These are phyloP conservation scores for Disparrhopalites patrizii DNA, from an alignment of 2,888 invertebrate genomes.

Conservation along the genomic window DNA sequence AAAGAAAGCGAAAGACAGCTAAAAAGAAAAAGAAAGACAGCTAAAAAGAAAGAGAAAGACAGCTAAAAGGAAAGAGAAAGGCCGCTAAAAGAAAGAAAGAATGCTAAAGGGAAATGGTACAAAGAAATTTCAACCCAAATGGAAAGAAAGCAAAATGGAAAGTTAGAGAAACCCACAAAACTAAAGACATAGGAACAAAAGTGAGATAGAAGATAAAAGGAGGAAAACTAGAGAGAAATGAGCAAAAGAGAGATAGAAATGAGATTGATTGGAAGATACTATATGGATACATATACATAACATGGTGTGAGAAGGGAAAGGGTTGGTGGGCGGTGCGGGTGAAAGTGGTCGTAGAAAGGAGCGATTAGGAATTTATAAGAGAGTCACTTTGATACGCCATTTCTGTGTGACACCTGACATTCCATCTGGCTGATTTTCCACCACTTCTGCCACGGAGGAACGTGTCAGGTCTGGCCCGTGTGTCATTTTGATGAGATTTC, in stretches of 20 bases:
- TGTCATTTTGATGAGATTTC: slow-evolving; percentile 32
- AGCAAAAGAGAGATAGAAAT: background rate
- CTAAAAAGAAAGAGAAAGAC: no score
- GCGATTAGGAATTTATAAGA: slow-evolving; percentile 33
- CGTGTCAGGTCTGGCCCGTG: slow-evolving; percentile 22
- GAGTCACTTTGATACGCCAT: slow-evolving; percentile 37
- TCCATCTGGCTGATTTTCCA: slow-evolving; percentile 27
- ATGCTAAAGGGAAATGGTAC: background rate
- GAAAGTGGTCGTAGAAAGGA: slow-evolving; percentile 15
- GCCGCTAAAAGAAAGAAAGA: background rate
- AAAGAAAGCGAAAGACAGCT: background rate
- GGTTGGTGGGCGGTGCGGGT: no score
- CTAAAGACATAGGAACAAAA: background rate
- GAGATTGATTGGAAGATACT: background rate
- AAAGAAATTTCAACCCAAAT: background rate
- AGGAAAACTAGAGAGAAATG: background rate
- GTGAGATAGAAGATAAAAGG: background rate
- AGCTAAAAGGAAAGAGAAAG: background rate
- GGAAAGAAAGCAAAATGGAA: background rate
- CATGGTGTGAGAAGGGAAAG: no score
- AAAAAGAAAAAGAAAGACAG: no score
- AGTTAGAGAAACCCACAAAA: background rate
- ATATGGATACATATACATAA: no score
- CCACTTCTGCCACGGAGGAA: slow-evolving; percentile 21
- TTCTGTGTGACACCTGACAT: slow-evolving; percentile 32